Conservation (phyloP, 2,797 vertebrate species). For the Caiman crocodilus region DNA sequence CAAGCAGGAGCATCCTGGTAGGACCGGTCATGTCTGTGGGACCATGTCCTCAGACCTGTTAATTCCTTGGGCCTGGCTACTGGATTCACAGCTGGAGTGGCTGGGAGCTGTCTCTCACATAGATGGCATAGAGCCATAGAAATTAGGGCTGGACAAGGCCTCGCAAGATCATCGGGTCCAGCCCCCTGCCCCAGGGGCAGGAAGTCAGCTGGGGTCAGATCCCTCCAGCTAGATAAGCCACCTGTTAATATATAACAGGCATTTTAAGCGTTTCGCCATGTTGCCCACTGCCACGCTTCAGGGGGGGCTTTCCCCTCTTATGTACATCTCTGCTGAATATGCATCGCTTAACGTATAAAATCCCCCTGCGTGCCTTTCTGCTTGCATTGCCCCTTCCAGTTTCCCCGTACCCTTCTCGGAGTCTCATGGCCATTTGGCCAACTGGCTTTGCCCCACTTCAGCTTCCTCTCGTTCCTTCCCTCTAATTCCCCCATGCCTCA, state of each 20-base stretch:
- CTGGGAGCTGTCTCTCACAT: not conserved
- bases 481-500: not conserved
- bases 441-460: not conserved
- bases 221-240: too few species aligned
- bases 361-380: not conserved
- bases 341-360: not conserved
- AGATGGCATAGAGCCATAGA: not conserved
- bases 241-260: too few species aligned
- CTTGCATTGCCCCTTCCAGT: not conserved
- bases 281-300: not conserved
- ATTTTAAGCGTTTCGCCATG: too few species aligned
- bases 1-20: not conserved
- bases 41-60: not conserved
- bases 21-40: not conserved
- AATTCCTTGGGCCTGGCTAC: not conserved
- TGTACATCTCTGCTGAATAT: not conserved
- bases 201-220: too few species aligned
- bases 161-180: too few species aligned
- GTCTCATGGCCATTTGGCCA: not conserved
- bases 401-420: not conserved
- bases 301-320: not conserved
- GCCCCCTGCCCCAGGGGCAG: too few species aligned
- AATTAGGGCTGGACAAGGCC: too few species aligned
- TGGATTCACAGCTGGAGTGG: not conserved
- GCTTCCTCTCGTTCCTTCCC: not conserved